Conservation (phyloP, 1,140 invertebrate genomes). For the Muscidifurax raptorellus region DNA sequence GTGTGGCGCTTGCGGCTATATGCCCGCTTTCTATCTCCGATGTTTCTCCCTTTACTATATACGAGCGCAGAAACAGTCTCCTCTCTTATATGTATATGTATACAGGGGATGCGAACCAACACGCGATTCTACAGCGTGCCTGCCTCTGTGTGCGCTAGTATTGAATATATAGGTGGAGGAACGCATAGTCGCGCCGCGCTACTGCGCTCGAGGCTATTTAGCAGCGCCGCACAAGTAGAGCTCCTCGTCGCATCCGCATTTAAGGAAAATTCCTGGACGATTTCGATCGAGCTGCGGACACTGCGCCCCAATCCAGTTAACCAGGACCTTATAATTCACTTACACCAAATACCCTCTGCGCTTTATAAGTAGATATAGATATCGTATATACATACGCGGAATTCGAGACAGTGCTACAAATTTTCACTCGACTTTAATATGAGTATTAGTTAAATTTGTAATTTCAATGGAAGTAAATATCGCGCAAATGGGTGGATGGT, state of each 20-base stretch:
- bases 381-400: background rate
- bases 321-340: background rate
- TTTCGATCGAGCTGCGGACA: constrained; percentile 40
- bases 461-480: background rate
- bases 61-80: background rate
- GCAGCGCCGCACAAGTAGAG: background rate
- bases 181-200: background rate
- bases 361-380: background rate
- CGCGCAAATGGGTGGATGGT: too few species aligned
- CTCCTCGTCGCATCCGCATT: constrained; percentile 25
- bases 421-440: too few species aligned
- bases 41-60: background rate
- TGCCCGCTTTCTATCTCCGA: constrained; percentile 10
- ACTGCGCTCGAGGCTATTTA: constrained; percentile 34
- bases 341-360: background rate
- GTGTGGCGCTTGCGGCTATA: constrained; percentile 37
- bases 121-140: background rate
- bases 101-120: background rate
- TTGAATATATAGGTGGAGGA: background rate
- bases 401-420: background rate
- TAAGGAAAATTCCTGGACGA: constrained; percentile 39
- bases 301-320: background rate
- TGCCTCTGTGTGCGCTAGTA: background rate
- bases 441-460: background rate
- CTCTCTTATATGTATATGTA: background rate